Evolutionary conservation across 2,113 vertebrate genomes (phyloP).

Genomic region (Coregonus clupeaformis): DNA sequence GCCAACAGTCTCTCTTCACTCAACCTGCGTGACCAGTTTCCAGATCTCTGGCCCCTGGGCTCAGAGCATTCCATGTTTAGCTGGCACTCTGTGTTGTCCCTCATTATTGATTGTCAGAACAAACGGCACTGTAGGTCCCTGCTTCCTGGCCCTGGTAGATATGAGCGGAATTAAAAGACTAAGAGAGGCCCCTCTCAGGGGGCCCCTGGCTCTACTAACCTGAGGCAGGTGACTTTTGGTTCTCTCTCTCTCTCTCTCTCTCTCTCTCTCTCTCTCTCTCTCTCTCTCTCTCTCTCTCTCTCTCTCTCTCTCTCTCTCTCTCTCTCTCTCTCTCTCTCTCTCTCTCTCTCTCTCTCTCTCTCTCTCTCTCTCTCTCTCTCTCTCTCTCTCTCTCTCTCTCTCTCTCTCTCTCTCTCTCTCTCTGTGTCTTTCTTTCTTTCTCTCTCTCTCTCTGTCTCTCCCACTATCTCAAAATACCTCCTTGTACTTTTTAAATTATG

Average conservation of each 20-base stretch:
- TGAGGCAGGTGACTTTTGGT: neutral
- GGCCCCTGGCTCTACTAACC: neutral
- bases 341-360: neutral
- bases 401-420: neutral
- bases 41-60: constrained; percentile 23
- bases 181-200: too few species aligned
- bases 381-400: neutral
- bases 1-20: constrained; percentile 13
- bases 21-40: constrained; percentile 38
- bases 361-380: neutral
- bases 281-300: neutral
- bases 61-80: constrained; percentile 26
- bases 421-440: neutral
- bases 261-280: neutral
- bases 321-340: neutral
- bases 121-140: constrained; percentile 11
- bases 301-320: neutral
- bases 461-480: neutral
- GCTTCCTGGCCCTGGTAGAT: neutral
- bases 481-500: constrained; percentile 3
- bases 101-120: constrained; percentile 22
- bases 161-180: neutral
- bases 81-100: neutral
- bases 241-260: neutral
- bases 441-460: neutral